These are phyloP conservation scores for Ctenicera cuprea DNA, from an alignment of 2,888 invertebrate species.

Conservation along the genomic window DNA sequence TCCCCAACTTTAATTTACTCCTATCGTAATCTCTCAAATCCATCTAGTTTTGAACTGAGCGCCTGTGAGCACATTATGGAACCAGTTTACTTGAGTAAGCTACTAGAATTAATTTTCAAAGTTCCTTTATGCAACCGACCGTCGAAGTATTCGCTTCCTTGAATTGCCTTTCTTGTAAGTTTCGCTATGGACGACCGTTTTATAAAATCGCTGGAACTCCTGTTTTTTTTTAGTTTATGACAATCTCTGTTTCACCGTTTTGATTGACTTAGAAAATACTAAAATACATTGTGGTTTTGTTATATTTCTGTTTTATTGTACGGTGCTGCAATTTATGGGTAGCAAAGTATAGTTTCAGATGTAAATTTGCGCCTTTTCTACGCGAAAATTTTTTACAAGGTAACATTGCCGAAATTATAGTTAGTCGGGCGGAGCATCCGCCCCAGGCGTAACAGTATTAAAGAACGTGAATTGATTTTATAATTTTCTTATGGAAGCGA, in stretches of 20 bases:
- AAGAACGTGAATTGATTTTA: no score
- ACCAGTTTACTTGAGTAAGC: constrained; percentile 36
- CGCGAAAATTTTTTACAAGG: no score
- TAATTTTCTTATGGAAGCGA: no score
- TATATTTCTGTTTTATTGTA: no score
- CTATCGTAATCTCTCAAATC: constrained; percentile 24
- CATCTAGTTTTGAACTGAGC: constrained; percentile 36
- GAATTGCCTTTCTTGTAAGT: background rate
- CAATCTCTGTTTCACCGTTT: background rate
- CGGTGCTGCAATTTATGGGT: no score
- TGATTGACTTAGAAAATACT: no score
- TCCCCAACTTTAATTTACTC: constrained; percentile 34
- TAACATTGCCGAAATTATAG: no score
- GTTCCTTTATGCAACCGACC: constrained; percentile 34
- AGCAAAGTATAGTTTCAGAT: no score
- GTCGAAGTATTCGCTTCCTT: constrained; percentile 20
- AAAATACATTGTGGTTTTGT: no score
- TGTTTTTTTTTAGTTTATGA: constrained; percentile 2
- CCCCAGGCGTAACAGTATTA: no score
- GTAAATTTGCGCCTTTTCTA: no score
- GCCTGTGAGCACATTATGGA: constrained; percentile 34
- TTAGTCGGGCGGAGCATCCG: no score
- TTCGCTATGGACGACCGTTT: background rate
- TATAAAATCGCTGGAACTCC: background rate
- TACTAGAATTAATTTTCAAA: constrained; percentile 36